Evolutionary conservation across 64 coral and sea anemone genomes (phyloP), one percentile per base, ranked within the genome.

Genomic region (Dendrophyllia cribrosa): DNA sequence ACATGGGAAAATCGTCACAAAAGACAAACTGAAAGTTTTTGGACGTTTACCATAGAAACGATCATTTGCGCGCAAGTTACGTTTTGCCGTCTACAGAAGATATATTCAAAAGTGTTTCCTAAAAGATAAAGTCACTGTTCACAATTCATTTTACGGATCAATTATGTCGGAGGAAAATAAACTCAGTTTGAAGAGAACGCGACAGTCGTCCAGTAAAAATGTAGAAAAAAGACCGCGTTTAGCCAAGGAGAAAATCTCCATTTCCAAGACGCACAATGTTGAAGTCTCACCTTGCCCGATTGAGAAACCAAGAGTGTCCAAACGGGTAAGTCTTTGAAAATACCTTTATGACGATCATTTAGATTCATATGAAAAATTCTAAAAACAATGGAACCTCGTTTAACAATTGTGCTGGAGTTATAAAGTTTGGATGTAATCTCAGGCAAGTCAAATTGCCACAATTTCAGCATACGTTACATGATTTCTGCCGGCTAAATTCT

Each of bases 271-370:
- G 34, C 72, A 43, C 15, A 74, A 74, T 11, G 6, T 1, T 76
- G 44, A 17, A 66, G 61, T 7, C 14, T 6, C 24, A 8, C 22
- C 55, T 7, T 43, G 77, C 8, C 77, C 26, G 21, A 44, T 5
- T n/a, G 20, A 66, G 59, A 83, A 47, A 17, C 44, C 20, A 13
- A 63, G 43, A 20, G 20, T 7, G n/a, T 3, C 3, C 25, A 83
- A 83, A 83, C 49, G 79, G 61, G 79, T 83, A 23, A 49, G 79
- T 83, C 5, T 21, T 63, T 48, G 12, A 34, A 34, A 34, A 34
- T 34, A 34, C 34, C 34, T 34, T 34, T 34, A 34, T 34, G 34
- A 34, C 34, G 0, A 34, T 34, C n/a, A n/a, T n/a, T n/a, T 34
- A 34, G 34, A 34, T 34, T 34, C 34, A 34, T 0, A 34, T 34